Percentiles rank a stretch among this genome's conserved stretches.
Conservation (phyloP, 1,140 invertebrate species). For the Triops cancriformis region DNA sequence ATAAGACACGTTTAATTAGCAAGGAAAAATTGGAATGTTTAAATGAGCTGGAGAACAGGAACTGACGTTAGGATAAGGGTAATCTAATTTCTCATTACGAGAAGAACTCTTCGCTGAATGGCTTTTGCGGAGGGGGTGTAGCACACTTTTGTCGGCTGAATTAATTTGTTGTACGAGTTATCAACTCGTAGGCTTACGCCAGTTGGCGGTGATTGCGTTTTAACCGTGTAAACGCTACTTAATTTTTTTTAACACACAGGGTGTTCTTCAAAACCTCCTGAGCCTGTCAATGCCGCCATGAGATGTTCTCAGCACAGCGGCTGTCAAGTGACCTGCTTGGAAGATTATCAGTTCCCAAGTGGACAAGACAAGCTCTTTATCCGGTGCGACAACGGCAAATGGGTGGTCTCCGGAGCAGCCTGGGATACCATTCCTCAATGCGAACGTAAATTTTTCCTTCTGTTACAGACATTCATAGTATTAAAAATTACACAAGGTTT, state of each 20-base stretch:
- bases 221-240: background rate
- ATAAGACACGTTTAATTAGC: background rate
- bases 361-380: slow-evolving; percentile 45
- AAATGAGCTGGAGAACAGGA: background rate
- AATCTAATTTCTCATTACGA: background rate
- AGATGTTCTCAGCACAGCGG: slow-evolving; percentile 31
- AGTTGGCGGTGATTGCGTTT: background rate
- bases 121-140: background rate
- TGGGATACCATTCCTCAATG: slow-evolving; percentile 49
- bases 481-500: too few relatives aligned
- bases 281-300: slow-evolving; percentile 4
- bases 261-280: background rate
- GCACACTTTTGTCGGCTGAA: background rate
- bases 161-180: background rate
- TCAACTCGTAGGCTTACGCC: background rate
- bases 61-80: background rate
- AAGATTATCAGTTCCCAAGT: slow-evolving; percentile 51
- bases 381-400: slow-evolving; percentile 46
- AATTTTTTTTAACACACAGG: background rate
- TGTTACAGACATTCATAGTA: too few relatives aligned
- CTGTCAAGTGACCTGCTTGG: slow-evolving; percentile 48
- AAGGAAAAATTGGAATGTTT: background rate
- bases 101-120: background rate
- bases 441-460: slow-evolving; percentile 45
- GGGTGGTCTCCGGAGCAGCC: slow-evolving; percentile 45